phyloP scores from a whole-genome alignment of 2,888 invertebrate genomes.

The Fragum sueziense region DNA sequence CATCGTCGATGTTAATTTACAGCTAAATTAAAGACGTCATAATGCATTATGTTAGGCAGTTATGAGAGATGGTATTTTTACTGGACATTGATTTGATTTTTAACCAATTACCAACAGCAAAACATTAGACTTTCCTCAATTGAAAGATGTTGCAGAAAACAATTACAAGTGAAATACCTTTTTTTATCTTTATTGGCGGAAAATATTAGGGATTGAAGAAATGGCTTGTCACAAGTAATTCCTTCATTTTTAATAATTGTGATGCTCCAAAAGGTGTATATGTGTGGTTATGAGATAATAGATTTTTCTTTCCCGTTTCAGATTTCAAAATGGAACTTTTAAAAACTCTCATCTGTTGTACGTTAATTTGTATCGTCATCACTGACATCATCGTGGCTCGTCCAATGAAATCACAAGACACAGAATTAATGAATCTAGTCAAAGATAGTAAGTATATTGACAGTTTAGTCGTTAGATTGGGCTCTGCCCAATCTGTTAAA shows the following conservation, averaged over 20 bases:
- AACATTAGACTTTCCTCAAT: background rate
- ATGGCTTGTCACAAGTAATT: no score
- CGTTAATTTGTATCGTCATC: constrained; percentile 26
- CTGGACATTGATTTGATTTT: no score
- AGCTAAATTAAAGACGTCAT: no score
- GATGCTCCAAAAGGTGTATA: background rate
- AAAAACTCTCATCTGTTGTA: constrained; percentile 30
- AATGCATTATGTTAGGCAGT: no score
- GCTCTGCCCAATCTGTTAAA: no score
- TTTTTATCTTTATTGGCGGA: background rate
- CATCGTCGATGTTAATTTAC: no score
- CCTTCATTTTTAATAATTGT: no score
- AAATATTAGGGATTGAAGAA: no score
- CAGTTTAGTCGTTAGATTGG: no score
- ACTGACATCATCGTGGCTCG: constrained; percentile 24
- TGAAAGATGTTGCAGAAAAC: background rate
- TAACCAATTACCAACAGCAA: background rate
- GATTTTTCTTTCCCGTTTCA: background rate
- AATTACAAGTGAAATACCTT: background rate
- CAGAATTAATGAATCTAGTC: constrained; percentile 28
- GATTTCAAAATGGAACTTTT: constrained; percentile 29
- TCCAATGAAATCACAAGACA: constrained; percentile 9
- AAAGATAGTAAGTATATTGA: constrained; percentile 37
- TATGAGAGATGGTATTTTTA: no score
- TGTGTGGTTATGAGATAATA: background rate